These are phyloP conservation scores for Balearica regulorum DNA, from an alignment of 2,797 vertebrate species.

Conservation along the genomic window DNA sequence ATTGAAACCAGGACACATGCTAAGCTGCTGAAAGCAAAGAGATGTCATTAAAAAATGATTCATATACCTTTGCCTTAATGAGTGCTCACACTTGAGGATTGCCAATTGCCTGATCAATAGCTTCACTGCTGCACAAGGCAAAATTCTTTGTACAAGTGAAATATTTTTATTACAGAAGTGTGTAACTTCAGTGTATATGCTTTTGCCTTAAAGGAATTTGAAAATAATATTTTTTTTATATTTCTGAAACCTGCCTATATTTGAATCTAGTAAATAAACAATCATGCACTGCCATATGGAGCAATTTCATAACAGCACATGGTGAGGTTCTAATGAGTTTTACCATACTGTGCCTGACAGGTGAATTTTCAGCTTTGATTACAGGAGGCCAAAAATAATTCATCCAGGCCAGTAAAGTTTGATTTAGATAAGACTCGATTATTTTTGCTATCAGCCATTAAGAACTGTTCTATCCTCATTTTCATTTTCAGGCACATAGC, in stretches of 20 bases:
- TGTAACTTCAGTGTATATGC: not conserved
- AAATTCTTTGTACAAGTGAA: not conserved
- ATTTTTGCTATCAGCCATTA: slow-evolving; percentile 57
- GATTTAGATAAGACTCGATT: slow-evolving; percentile 54
- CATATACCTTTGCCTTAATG: slow-evolving; percentile 75
- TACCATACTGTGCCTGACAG: slow-evolving; percentile 71
- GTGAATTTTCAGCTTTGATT: slow-evolving; percentile 73
- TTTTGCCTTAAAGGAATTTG: slow-evolving; percentile 43
- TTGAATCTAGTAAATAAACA: slow-evolving; percentile 63
- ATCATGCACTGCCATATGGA: slow-evolving; percentile 68
- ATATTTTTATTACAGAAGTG: slow-evolving; percentile 22
- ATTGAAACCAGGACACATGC: slow-evolving; percentile 73
- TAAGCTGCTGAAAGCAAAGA: slow-evolving; percentile 75
- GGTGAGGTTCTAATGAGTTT: slow-evolving; percentile 70
- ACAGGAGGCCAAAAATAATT: slow-evolving; percentile 64
- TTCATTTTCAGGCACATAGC: slow-evolving; percentile 38
- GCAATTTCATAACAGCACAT: slow-evolving; percentile 71
- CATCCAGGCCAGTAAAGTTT: slow-evolving; percentile 58
- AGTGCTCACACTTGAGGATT: slow-evolving; percentile 73
- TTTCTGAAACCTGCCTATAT: slow-evolving; percentile 42
- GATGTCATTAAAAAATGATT: slow-evolving; percentile 80
- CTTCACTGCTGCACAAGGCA: not conserved
- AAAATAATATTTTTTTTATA: slow-evolving; percentile 30
- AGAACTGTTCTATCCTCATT: slow-evolving; percentile 35
- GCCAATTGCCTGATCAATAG: slow-evolving; percentile 73